Evolutionary conservation across 2,113 vertebrate species (phyloP).

Genomic region (Oreocharis arfaki): DNA sequence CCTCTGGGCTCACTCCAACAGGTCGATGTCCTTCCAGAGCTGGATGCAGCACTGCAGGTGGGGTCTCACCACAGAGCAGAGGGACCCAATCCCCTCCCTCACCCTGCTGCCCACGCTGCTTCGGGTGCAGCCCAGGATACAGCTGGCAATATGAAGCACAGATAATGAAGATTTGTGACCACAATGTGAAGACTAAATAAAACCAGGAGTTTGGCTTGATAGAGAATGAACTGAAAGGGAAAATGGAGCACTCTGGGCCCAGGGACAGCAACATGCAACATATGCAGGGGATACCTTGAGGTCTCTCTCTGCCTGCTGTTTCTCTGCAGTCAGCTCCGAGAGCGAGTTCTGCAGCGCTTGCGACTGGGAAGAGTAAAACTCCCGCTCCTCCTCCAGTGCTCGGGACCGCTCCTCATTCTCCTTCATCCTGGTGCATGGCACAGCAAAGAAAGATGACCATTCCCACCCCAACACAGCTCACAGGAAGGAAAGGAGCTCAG

Average conservation of each 20-base stretch:
- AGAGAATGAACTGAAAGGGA: neutral
- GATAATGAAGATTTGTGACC: neutral
- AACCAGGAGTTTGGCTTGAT: neutral
- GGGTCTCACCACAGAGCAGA: neutral
- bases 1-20: neutral
- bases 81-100: neutral
- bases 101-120: fast-evolving
- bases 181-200: neutral
- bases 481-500: neutral
- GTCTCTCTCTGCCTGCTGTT: constrained; percentile 89
- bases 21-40: neutral
- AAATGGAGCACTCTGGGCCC: neutral
- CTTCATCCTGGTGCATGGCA: constrained; percentile 74
- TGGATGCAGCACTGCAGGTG: neutral
- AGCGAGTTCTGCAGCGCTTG: constrained; percentile 87
- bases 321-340: constrained; percentile 87
- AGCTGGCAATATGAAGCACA: neutral
- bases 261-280: neutral
- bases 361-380: constrained; percentile 90
- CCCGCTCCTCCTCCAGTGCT: constrained; percentile 87
- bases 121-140: neutral
- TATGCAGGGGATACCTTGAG: constrained; percentile 82
- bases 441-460: neutral
- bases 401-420: constrained; percentile 83
- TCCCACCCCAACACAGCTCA: neutral